Base-by-base conservation (phyloP, 2,888 invertebrate genomes). In the Keiferia lycopersicella region DNA sequence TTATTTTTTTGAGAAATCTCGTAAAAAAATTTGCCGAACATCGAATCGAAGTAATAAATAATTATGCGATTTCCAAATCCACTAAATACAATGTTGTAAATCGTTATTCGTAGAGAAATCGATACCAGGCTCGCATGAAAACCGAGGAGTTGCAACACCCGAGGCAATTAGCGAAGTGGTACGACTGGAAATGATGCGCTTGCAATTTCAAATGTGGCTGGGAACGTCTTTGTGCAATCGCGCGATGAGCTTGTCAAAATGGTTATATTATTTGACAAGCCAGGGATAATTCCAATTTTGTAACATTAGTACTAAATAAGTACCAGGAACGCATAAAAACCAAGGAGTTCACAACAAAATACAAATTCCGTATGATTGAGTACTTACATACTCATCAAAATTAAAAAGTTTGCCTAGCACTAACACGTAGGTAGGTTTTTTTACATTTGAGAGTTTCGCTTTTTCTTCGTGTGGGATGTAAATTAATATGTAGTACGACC, bases 81-180 rank as follows among this genome's bases (percentile, higher is more conserved):
- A n/a, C n/a, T n/a, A n/a, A n/a, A n/a, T n/a, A n/a, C 18, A 16
- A 50, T 20, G 50, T 18, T n/a, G 20, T 50, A 7, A 51, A 20
- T 22, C 22, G 11, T 18, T 22, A 20, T 12, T 16, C 22, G 51
- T 22, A 22, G 51, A 22, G 51, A 51, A 51, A 51, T 51, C 51
- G 20, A 51, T 51, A 51, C 22, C 12, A 20, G 20, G 51, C 56
- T 2, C 14, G 56, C 20, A 56, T 45, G 45, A 16, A 45, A 45
- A 45, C 45, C 11, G 16, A 45, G 45, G 34, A 34, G 57, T 58
- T 58, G 58, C 58, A 58, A 58, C 38, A 58, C 22, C 18, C 8
- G 0, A 12, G 16, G 38, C 39, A 38, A 58, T 58, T 58, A 58
- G 2, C 58, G 20, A 58, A 39, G 39, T 39, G 39, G 58, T 39